A percentile compares a stretch with the other conserved stretches of the same genome.
Evolutionary conservation across 2,888 invertebrate genomes (phyloP).

Genomic region (Andrena bicolor): DNA sequence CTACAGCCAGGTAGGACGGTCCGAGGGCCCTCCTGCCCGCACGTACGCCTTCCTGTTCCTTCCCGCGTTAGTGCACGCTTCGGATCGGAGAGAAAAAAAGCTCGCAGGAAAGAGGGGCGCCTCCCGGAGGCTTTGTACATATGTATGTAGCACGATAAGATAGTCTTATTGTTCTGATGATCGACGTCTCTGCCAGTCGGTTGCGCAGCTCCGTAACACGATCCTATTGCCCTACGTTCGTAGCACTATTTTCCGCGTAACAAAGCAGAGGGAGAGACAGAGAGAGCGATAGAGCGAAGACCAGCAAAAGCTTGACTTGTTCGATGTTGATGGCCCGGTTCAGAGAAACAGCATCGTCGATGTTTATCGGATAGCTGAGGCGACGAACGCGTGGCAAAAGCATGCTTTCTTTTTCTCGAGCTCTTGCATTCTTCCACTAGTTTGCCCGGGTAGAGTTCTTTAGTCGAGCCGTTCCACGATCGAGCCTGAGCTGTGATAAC

Average conservation of each 20-base stretch:
- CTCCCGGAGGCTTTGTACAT: constrained; percentile 82
- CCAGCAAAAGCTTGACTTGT: constrained; percentile 4
- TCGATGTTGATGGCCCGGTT: constrained; percentile 2
- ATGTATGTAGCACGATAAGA: constrained; percentile 84
- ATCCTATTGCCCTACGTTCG: constrained; percentile 48
- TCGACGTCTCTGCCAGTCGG: constrained; percentile 81
- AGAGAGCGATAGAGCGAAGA: constrained; percentile 1
- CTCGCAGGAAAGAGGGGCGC: constrained; percentile 58
- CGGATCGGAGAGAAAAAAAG: constrained; percentile 68
- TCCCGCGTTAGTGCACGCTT: constrained; percentile 73
- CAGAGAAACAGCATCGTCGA: background rate
- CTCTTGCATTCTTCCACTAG: constrained; percentile 59
- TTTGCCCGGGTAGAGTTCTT: constrained; percentile 50
- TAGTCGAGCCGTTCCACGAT: constrained; percentile 65
- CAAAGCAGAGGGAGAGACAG: constrained; percentile 3
- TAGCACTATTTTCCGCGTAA: constrained; percentile 23
- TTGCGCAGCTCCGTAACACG: constrained; percentile 76
- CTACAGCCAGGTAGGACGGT: constrained; percentile 25
- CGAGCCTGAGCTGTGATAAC: constrained; percentile 71
- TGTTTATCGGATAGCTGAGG: constrained; percentile 25
- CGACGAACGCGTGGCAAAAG: constrained; percentile 26
- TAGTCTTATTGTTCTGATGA: constrained; percentile 84
- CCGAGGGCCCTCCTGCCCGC: constrained; percentile 27
- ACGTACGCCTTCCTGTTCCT: constrained; percentile 65
- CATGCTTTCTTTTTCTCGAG: constrained; percentile 34